phyloP scores from a whole-genome alignment of 1,140 invertebrate species.

The Pseudomyrmex sp. region DNA sequence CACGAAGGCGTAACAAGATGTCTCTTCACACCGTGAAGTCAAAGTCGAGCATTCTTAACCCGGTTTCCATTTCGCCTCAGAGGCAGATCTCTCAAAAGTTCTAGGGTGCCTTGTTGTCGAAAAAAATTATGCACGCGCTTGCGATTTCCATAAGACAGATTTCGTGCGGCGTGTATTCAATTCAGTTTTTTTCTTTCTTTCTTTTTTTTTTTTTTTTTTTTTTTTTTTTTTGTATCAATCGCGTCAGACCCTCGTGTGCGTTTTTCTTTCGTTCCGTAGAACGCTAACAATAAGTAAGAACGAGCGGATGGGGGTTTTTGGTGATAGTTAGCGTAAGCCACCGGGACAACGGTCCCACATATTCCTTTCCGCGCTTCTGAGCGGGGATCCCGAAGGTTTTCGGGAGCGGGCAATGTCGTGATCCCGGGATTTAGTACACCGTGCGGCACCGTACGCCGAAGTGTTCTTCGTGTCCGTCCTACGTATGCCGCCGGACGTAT shows the following conservation, averaged over 20 bases:
- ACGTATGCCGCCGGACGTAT: constrained; percentile 67
- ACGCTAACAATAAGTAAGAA: constrained; percentile 2
- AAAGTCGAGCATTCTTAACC: constrained; percentile 55
- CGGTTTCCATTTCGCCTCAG: constrained; percentile 52
- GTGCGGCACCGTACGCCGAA: constrained; percentile 68
- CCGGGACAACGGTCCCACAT: constrained; percentile 66
- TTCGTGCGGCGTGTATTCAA: no score
- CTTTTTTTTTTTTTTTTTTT: no score
- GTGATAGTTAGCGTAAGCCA: constrained; percentile 75
- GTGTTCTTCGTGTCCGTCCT: constrained; percentile 68
- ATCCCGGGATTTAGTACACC: constrained; percentile 71
- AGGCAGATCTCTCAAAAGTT: constrained; percentile 37
- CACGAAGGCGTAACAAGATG: constrained; percentile 60
- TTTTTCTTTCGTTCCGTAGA: background rate
- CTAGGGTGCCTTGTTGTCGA: background rate
- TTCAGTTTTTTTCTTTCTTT: no score
- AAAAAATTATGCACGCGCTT: constrained; percentile 29
- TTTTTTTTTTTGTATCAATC: constrained; percentile 6
- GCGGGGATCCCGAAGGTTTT: constrained; percentile 70
- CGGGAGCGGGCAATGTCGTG: constrained; percentile 58
- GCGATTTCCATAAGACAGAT: background rate
- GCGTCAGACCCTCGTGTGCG: background rate
- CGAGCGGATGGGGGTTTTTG: constrained; percentile 39
- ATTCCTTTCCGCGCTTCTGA: constrained; percentile 57
- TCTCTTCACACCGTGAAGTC: constrained; percentile 44